Conservation (phyloP, 2,797 vertebrate species). For the Rhinatrema bivittatum region DNA sequence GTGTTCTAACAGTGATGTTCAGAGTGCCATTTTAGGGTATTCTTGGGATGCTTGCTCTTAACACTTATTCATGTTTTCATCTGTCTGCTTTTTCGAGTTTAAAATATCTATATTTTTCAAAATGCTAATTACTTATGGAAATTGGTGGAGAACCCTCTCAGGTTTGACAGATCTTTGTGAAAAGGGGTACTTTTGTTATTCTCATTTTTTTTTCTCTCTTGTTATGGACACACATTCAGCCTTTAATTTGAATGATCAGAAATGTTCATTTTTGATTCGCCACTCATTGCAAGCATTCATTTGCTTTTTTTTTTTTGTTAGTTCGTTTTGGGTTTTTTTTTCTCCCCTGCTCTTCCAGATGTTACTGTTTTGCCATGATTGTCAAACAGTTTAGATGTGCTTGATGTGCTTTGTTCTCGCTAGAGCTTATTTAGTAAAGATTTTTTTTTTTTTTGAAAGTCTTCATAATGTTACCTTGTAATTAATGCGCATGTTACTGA, state of each 20-base stretch:
- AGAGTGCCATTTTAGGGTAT: slow-evolving; percentile 24
- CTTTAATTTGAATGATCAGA: background rate
- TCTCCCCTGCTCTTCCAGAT: background rate
- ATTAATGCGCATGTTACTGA: accelerated
- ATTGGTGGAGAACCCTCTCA: background rate
- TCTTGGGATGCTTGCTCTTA: slow-evolving; percentile 33
- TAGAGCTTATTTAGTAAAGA: background rate
- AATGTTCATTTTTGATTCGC: background rate
- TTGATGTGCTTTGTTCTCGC: background rate
- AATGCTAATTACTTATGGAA: slow-evolving; percentile 22
- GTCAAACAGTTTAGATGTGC: background rate
- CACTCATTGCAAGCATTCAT: background rate
- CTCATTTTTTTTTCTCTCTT: too few relatives aligned
- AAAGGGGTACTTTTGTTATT: background rate
- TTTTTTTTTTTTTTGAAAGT: too few relatives aligned
- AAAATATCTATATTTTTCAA: slow-evolving; percentile 18
- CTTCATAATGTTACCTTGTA: background rate
- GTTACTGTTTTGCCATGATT: background rate
- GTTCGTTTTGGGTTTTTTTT: slow-evolving; percentile 6
- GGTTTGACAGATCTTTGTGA: slow-evolving; percentile 3
- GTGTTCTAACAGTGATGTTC: slow-evolving; percentile 33
- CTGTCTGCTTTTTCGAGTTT: slow-evolving; percentile 28
- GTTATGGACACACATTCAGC: slow-evolving; percentile 1
- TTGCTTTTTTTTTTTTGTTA: too few relatives aligned
- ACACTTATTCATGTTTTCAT: slow-evolving; percentile 26